phyloP scores from a whole-genome alignment of 2,888 invertebrate species.

The Pyralis farinalis region DNA sequence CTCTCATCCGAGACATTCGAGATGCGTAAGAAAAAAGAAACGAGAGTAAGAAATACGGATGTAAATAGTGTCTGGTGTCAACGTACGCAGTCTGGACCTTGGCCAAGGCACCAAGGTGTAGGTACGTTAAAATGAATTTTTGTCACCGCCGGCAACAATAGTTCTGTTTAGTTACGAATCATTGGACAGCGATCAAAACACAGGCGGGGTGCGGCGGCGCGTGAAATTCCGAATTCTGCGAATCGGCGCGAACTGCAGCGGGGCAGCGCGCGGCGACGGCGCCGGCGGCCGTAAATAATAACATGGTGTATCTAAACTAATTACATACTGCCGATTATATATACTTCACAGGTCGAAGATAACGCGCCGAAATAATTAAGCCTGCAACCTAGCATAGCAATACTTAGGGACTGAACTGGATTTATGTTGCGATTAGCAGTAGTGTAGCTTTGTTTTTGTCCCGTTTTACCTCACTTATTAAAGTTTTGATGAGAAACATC shows the following conservation, averaged over 20 bases:
- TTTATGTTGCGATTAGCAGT: no score
- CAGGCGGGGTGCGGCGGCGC: slow-evolving; percentile 5
- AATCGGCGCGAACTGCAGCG: not conserved
- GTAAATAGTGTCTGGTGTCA: not conserved
- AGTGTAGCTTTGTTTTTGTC: no score
- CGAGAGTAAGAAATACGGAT: not conserved
- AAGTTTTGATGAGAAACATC: no score
- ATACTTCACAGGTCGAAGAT: no score
- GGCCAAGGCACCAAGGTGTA: not conserved
- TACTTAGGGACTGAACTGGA: no score
- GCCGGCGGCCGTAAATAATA: not conserved
- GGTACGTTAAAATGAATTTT: slow-evolving; percentile 2
- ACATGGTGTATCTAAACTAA: no score
- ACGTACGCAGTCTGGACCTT: not conserved
- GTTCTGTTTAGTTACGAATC: slow-evolving; percentile 6
- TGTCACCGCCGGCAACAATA: slow-evolving; percentile 7
- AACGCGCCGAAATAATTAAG: no score
- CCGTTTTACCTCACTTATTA: no score
- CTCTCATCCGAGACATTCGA: no score
- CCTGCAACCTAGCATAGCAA: no score
- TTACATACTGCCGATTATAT: no score
- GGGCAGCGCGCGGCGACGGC: not conserved
- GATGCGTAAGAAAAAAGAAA: not conserved
- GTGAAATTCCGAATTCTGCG: slow-evolving; percentile 1
- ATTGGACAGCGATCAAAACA: slow-evolving; percentile 8